These are phyloP conservation scores for Cynocephalus volans DNA, from an alignment of 2,113 vertebrate genomes.

Conservation along the genomic window DNA sequence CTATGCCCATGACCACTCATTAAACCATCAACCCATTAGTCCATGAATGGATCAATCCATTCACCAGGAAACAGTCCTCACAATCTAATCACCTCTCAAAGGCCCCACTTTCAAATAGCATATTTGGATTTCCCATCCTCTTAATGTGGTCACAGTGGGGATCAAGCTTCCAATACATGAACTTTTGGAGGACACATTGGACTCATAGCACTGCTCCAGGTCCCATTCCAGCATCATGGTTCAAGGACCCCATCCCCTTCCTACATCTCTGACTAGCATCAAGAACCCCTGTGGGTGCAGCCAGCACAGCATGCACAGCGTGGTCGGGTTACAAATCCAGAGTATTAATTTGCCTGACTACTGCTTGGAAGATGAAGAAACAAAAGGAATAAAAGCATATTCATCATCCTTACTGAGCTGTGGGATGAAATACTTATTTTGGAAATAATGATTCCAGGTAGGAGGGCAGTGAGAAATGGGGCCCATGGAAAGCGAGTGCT, in stretches of 20 bases:
- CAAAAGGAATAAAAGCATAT: neutral
- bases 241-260: neutral
- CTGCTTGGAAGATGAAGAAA: neutral
- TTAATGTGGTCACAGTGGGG: too few species aligned
- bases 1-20: too few species aligned
- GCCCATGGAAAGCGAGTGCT: neutral
- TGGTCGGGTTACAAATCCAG: neutral
- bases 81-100: too few species aligned
- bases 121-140: too few species aligned
- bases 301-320: fast-evolving
- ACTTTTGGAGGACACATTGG: too few species aligned
- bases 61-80: too few species aligned
- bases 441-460: conserved; percentile 72
- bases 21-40: too few species aligned
- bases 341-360: neutral
- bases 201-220: too few species aligned
- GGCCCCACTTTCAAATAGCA: too few species aligned
- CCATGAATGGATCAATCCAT: too few species aligned
- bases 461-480: conserved; percentile 21
- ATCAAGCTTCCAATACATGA: too few species aligned
- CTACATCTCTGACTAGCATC: neutral
- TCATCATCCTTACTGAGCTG: neutral
- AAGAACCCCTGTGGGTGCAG: fast-evolving
- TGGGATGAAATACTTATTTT: conserved; percentile 60
- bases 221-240: neutral